Base-by-base conservation (phyloP, 2,888 invertebrate genomes). In the Tromatobia lineatoria region DNA sequence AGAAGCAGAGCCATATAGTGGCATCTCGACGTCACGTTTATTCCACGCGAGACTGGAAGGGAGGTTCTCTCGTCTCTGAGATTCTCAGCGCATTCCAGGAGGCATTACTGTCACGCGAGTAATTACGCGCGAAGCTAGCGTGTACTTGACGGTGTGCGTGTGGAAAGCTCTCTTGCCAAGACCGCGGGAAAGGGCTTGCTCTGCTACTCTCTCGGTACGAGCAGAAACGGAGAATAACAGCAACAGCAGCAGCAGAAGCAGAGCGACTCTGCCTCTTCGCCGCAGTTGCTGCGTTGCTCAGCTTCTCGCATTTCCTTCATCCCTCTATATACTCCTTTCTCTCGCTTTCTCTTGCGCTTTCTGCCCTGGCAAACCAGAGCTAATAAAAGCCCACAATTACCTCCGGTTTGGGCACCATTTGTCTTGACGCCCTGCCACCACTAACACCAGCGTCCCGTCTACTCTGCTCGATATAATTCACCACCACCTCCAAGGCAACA, bases 341-440 rank as follows among this genome's bases (percentile, higher is more conserved):
- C 75, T 67, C 73, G 80, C 82, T 84, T 82, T 84, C 86, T 84
- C 86, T 75, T 69, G 66, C 71, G 74, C 64, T 38, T 38, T 80
- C 76, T 78, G 80, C 57, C 47, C 81, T 76, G 89, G 89, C 91
- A 92, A 93, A 91, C 91, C 90, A 91, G 90, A 91, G 92, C 93
- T 93, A 93, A 93, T 93, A 93, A 93, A 93, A 93, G 93, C 93
- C 93, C 92, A 91, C 93, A 93, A 93, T 93, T 93, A 93, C 93
- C 93, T 93, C 93, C 93, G 91, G 93, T 92, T 86, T 93, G 91
- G 91, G 92, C 75, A 90, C 93, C 93, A 93, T 93, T 93, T 93
- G 92, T 93, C 93, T 93, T 92, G 93, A 93, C 92, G 91, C 87
- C 75, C 75, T 59, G 59, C 54, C 54, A 73, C 82, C 67, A 78